These are phyloP conservation scores for Cichladusa arquata DNA, from an alignment of 2,113 vertebrate species.

Conservation along the genomic window DNA sequence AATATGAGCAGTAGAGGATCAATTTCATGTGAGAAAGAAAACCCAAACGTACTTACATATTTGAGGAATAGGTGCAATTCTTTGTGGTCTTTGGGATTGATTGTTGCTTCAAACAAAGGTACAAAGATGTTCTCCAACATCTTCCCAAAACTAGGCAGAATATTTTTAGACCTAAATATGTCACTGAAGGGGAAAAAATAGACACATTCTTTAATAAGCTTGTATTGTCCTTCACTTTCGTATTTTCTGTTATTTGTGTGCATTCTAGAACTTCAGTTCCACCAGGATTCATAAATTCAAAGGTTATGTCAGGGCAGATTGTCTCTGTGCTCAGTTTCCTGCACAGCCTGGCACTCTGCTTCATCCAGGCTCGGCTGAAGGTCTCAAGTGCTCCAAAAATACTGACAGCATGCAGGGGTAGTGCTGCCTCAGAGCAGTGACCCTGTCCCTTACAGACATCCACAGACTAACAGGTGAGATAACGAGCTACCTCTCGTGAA, in stretches of 20 bases:
- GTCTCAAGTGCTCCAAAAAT: neutral
- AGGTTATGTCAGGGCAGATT: neutral
- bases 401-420: neutral
- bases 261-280: neutral
- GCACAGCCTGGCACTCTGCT: neutral
- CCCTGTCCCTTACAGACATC: neutral
- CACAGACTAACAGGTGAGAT: neutral
- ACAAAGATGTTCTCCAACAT: constrained; percentile 97
- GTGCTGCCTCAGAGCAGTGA: neutral
- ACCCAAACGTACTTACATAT: constrained; percentile 83
- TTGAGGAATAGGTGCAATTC: constrained; percentile 90
- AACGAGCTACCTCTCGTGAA: neutral
- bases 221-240: neutral
- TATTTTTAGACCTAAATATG: constrained; percentile 91
- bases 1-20: neutral
- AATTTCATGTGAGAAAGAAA: neutral
- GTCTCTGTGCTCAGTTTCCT: neutral
- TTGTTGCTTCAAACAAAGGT: constrained; percentile 92
- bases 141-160: constrained; percentile 88
- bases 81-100: constrained; percentile 90
- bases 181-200: constrained; percentile 79
- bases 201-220: neutral
- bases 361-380: neutral
- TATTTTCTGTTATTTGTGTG: neutral
- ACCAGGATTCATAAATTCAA: neutral